phyloP scores from a whole-genome alignment of 2,113 vertebrate species.

The Ciconia boyciana region DNA sequence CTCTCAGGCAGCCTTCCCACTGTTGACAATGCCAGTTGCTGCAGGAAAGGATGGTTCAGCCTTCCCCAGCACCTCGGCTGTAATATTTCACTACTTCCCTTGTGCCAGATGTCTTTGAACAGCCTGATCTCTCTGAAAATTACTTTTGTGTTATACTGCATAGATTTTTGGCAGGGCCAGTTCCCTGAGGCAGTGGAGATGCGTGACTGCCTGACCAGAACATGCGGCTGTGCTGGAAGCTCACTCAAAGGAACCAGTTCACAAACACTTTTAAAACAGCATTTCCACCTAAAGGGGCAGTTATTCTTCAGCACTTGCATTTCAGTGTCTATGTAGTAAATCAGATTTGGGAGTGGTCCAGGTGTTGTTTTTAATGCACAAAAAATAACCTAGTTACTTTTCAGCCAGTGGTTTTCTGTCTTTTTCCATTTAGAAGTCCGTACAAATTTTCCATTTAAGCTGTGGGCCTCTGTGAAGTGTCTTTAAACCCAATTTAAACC shows the following conservation, averaged over 20 bases:
- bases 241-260: neutral
- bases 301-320: neutral
- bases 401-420: neutral
- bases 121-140: neutral
- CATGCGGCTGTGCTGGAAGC: neutral
- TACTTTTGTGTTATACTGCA: neutral
- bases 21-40: neutral
- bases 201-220: neutral
- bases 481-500: neutral
- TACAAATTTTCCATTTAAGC: neutral
- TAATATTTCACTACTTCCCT: neutral
- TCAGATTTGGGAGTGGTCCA: neutral
- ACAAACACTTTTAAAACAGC: neutral
- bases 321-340: neutral
- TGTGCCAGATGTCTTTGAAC: neutral
- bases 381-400: neutral
- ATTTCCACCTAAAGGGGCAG: neutral
- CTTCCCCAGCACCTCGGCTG: neutral
- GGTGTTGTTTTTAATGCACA: neutral
- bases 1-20: neutral
- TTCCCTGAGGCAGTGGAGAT: neutral
- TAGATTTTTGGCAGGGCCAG: neutral
- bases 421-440: neutral
- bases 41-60: neutral
- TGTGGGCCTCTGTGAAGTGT: neutral